phyloP scores from a whole-genome alignment of 2,888 invertebrate species.

The Seira ritae region DNA sequence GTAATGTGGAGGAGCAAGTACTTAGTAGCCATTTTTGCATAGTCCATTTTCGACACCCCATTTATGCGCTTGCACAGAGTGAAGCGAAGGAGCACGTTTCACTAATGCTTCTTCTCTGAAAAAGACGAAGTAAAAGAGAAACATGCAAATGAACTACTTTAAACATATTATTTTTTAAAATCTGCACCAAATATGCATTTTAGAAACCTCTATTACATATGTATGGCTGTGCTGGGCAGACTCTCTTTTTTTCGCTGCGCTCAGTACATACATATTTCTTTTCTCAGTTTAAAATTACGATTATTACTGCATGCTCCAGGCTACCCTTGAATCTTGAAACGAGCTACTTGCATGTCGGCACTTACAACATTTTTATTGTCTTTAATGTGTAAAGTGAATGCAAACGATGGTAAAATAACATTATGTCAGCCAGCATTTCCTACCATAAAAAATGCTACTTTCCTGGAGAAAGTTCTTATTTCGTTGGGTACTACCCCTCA shows the following conservation, averaged over 20 bases:
- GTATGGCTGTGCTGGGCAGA: no score
- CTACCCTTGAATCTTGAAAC: not conserved
- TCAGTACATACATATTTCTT: no score
- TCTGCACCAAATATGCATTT: not conserved
- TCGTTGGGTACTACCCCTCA: conserved; percentile 16
- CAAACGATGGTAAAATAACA: not conserved
- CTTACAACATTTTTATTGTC: not conserved
- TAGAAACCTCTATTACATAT: no score
- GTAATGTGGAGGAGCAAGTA: not conserved
- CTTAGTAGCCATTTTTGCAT: not conserved
- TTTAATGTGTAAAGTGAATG: not conserved
- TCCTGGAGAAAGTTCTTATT: not conserved
- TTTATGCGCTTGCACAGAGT: conserved; percentile 34
- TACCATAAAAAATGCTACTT: not conserved
- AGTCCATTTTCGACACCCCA: conserved; percentile 14
- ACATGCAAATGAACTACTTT: conserved; percentile 38
- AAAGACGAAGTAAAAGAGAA: not conserved
- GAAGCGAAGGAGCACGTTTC: not conserved
- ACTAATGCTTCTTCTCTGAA: not conserved
- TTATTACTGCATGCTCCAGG: not conserved
- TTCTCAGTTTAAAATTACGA: no score
- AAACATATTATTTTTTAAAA: not conserved
- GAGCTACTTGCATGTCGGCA: not conserved
- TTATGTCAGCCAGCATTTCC: not conserved
- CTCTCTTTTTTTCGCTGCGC: no score